Percentiles rank a stretch among this genome's conserved stretches.
Conservation (phyloP, 2,888 invertebrate genomes). For the Galerucella calmariensis region DNA sequence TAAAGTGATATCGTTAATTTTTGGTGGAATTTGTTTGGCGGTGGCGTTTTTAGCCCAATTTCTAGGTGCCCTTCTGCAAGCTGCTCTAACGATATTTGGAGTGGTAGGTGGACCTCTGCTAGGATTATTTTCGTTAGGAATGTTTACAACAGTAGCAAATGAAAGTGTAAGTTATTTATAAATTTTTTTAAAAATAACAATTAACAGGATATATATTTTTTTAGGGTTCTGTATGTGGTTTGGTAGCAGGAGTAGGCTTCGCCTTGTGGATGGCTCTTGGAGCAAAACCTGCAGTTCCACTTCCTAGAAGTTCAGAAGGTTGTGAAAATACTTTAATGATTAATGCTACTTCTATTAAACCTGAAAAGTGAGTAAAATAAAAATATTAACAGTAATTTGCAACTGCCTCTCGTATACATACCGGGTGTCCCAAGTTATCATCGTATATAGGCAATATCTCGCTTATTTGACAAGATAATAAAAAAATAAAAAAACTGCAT, state of each 20-base stretch:
- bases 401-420: no score
- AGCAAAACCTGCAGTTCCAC: conserved; percentile 72
- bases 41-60: conserved; percentile 86
- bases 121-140: conserved; percentile 86
- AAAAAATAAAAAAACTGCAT: no score
- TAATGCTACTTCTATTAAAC: conserved; percentile 25
- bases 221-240: conserved; percentile 77
- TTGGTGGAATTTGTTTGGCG: conserved; percentile 81
- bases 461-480: no score
- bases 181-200: not conserved
- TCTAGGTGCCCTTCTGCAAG: conserved; percentile 88
- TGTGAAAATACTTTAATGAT: conserved; percentile 62
- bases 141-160: conserved; percentile 80
- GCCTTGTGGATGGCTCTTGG: conserved; percentile 87
- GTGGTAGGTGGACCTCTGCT: conserved; percentile 89
- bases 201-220: conserved; percentile 43
- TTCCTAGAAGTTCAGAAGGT: conserved; percentile 71
- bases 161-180: conserved; percentile 68
- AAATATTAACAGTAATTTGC: no score
- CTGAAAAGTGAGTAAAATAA: conserved; percentile 35
- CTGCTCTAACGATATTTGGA: conserved; percentile 86
- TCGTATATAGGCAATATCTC: no score
- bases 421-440: no score
- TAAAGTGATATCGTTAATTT: conserved; percentile 77
- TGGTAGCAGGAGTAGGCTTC: conserved; percentile 73